Percentiles rank a stretch among this genome's conserved stretches.
Conservation (phyloP, 2,113 vertebrate species). For the Chaenocephalus aceratus region DNA sequence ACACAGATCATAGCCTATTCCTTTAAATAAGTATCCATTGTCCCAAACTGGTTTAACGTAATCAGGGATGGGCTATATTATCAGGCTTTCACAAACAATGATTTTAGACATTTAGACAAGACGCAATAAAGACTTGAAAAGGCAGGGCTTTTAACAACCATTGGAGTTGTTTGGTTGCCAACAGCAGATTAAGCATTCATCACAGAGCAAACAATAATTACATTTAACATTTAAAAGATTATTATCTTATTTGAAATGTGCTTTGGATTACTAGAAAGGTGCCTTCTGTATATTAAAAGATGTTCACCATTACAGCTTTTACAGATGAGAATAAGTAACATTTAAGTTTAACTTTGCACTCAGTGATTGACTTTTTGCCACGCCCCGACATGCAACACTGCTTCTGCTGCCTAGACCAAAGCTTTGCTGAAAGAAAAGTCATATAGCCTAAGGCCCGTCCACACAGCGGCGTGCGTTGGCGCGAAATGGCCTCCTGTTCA, state of each 20-base stretch:
- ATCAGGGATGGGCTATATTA: neutral
- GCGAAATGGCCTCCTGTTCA: too few relatives aligned
- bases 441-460: too few relatives aligned
- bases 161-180: neutral
- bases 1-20: neutral
- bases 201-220: neutral
- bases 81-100: neutral
- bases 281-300: too few relatives aligned
- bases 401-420: too few relatives aligned
- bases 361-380: too few relatives aligned
- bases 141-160: neutral
- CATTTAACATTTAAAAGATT: neutral
- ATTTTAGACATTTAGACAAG: neutral
- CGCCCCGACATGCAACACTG: too few relatives aligned
- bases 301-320: too few relatives aligned
- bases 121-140: neutral
- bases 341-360: too few relatives aligned
- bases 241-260: neutral
- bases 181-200: neutral
- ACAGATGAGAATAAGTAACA: too few relatives aligned
- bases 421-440: too few relatives aligned
- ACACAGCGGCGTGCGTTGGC: too few relatives aligned
- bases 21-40: slow-evolving; percentile 5
- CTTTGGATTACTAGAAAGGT: neutral
- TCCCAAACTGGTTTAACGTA: neutral